Conservation (phyloP, 2,888 invertebrate species). For the Thecocarcelia acutangulata region DNA sequence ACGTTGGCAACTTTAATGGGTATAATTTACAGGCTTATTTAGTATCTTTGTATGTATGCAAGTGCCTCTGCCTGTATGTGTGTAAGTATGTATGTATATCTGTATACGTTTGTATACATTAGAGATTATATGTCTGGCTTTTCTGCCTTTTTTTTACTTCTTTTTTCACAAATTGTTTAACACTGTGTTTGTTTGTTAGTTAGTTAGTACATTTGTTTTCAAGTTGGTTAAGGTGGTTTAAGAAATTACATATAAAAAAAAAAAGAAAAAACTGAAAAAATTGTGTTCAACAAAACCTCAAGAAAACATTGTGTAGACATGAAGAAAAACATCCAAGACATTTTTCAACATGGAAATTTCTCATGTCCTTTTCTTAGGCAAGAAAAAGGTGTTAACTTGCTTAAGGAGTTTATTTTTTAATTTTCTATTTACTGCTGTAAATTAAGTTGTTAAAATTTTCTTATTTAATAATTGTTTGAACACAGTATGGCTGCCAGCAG, state of each 20-base stretch:
- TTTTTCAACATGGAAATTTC: slow-evolving; percentile 9
- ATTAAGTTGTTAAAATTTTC: slow-evolving; percentile 2
- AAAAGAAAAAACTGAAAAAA: slow-evolving; percentile 12
- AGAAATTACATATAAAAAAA: neutral
- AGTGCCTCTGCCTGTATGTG: neutral
- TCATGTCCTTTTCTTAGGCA: slow-evolving; percentile 7
- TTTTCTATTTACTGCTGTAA: neutral
- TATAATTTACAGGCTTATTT: slow-evolving; percentile 71
- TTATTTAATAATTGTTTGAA: neutral
- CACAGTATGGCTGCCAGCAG: no score
- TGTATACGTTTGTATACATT: no score
- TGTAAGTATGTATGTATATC: neutral
- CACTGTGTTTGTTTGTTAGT: slow-evolving; percentile 8
- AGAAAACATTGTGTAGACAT: slow-evolving; percentile 66
- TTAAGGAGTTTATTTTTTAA: slow-evolving; percentile 5
- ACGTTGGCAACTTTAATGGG: slow-evolving; percentile 75
- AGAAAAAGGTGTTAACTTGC: neutral
- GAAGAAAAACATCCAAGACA: slow-evolving; percentile 24
- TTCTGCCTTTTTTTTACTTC: neutral
- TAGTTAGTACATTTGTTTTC: slow-evolving; percentile 17
- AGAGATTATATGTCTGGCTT: slow-evolving; percentile 1
- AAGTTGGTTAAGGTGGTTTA: slow-evolving; percentile 47
- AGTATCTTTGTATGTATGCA: neutral
- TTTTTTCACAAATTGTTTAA: neutral
- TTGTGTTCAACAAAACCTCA: slow-evolving; percentile 61